These are phyloP conservation scores for Molossus alvarezi DNA, from an alignment of 2,797 vertebrate genomes.

Conservation along the genomic window DNA sequence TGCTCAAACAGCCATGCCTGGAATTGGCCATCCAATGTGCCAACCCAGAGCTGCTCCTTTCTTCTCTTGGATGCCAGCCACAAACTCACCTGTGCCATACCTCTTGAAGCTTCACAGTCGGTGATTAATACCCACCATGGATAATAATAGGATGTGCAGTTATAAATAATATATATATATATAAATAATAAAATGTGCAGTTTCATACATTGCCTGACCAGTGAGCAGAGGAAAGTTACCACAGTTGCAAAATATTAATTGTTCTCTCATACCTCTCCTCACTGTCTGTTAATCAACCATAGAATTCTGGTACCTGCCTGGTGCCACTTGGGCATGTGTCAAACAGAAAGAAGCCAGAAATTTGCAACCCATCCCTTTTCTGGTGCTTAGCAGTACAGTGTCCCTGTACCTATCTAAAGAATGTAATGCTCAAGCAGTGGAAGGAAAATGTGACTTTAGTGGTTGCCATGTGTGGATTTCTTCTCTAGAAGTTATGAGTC, in stretches of 20 bases:
- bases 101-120: not conserved
- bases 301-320: slow-evolving; percentile 45
- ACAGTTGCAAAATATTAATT: not conserved
- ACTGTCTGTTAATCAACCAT: not conserved
- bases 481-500: slow-evolving; percentile 70
- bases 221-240: slow-evolving; percentile 53
- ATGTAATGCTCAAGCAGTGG: not conserved
- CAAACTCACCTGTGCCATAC: not conserved
- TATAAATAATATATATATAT: not conserved
- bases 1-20: not conserved
- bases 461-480: slow-evolving; percentile 46
- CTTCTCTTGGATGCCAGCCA: slow-evolving; percentile 5
- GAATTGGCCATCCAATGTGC: not conserved
- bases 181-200: not conserved
- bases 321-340: not conserved
- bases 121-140: not conserved
- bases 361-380: slow-evolving; percentile 34
- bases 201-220: not conserved
- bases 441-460: slow-evolving; percentile 1
- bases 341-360: slow-evolving; percentile 69
- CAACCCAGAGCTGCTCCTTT: not conserved
- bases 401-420: slow-evolving; percentile 34
- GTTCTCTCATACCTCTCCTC: not conserved
- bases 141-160: not conserved
- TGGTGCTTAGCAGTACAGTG: slow-evolving; percentile 58